Base-by-base conservation (phyloP, 2,888 invertebrate species). In the Dorcus hopei region DNA sequence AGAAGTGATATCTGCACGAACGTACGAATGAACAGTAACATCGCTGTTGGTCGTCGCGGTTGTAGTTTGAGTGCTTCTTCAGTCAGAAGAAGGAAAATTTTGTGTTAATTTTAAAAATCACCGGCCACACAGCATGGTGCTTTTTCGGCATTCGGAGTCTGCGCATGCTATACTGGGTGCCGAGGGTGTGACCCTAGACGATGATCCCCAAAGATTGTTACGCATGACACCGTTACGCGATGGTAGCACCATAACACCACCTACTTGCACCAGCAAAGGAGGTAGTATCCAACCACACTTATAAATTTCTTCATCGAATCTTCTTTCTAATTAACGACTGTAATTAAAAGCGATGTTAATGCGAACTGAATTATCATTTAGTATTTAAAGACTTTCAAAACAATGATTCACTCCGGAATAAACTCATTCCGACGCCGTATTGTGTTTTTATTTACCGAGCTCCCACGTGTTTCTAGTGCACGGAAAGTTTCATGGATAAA, bases 211-310 rank as follows among this genome's bases (percentile, higher is more conserved):
- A 45, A 83, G 83, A 51, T 80, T 83, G 53, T 49, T 84, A 74
- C 81, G 84, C 62, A 84, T 84, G 82, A 82, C 84, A 47, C 83
- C 84, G 61, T 79, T 54, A 41, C 51, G 51, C 23, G 55, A 48
- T 38, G 55, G 52, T 16, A 51, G 48, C 26, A 26, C 52, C 41
- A 50, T 51, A 41, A 51, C 54, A 11, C 39, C 19, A 43, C 54
- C 54, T 47, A 33, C 48, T 26, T 52, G 52, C 45, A 50, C 38
- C 39, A 66, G 65, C 50, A 70, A 70, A 70, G 70, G 70, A 69
- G 65, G 26, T 49, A 11, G 26, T 14, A 39, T 49, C 40, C 49
- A 41, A 33, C 3, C 14, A 52, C 9, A 19, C 38, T 11, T 51
- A 39, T 40, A n/a, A 11, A 41, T n/a, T 11, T 16, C n/a, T 26